Evolutionary conservation across 2,797 vertebrate genomes (phyloP).

Genomic region (Coregonus sp.): DNA sequence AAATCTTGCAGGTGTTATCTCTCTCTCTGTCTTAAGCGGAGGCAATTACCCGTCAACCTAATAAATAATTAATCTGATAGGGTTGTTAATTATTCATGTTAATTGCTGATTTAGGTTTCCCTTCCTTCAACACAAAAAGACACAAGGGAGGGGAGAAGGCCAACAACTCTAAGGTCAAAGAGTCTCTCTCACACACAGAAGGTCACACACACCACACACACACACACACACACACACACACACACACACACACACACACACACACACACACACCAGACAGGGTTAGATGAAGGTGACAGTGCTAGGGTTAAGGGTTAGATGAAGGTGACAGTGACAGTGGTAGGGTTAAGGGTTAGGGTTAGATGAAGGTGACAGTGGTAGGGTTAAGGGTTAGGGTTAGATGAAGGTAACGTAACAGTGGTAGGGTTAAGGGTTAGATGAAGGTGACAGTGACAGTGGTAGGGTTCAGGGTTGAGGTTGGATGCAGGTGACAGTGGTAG

Average conservation of each 20-base stretch:
- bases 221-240: conserved; percentile 21
- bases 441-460: background rate
- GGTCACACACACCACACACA: conserved; percentile 48
- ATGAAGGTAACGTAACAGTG: background rate
- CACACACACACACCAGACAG: background rate
- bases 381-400: background rate
- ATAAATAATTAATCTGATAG: conserved; percentile 85
- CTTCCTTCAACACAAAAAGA: conserved; percentile 72
- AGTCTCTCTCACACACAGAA: conserved; percentile 7
- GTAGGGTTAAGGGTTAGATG: too few relatives aligned
- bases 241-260: background rate
- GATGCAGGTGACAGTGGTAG: conserved; percentile 52
- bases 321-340: too few relatives aligned
- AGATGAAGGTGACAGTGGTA: background rate
- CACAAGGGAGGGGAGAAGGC: conserved; percentile 22
- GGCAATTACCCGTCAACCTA: conserved; percentile 79
- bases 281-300: conserved; percentile 58
- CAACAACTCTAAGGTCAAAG: conserved; percentile 32
- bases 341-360: too few relatives aligned
- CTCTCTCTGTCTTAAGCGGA: conserved; percentile 61
- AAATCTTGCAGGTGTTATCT: conserved; percentile 64
- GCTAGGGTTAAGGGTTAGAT: conserved; percentile 14
- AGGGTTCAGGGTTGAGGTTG: background rate
- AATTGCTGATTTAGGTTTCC: conserved; percentile 89
- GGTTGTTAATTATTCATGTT: conserved; percentile 90